Evolutionary conservation across 2,888 invertebrate genomes (phyloP).

Genomic region (Xylota sylvarum): DNA sequence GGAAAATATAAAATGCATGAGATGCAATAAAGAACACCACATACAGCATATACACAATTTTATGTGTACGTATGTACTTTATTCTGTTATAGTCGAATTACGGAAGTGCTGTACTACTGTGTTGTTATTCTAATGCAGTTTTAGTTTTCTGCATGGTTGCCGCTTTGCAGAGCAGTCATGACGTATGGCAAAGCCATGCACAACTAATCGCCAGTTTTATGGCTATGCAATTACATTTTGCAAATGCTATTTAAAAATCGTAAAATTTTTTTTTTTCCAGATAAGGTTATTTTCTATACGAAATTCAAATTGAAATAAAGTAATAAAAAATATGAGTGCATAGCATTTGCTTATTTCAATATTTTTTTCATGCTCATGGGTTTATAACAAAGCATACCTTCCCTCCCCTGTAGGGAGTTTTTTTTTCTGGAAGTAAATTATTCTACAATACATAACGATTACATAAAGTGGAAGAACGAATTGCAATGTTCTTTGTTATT

Average conservation of each 20-base stretch:
- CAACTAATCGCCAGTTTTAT: constrained; percentile 7
- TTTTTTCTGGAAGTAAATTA: too few species aligned
- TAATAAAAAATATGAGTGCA: too few species aligned
- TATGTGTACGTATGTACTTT: neutral
- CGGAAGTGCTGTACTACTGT: neutral
- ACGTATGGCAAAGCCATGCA: neutral
- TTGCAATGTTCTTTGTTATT: too few species aligned
- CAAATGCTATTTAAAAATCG: neutral
- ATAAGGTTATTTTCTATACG: neutral
- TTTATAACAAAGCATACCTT: too few species aligned
- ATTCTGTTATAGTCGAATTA: constrained; percentile 10
- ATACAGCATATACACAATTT: neutral
- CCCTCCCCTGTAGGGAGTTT: too few species aligned
- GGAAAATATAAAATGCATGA: constrained; percentile 34
- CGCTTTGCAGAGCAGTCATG: neutral
- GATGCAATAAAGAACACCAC: constrained; percentile 24
- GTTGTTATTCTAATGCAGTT: neutral
- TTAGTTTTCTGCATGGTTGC: constrained; percentile 7
- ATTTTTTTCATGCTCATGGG: too few species aligned
- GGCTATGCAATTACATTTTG: neutral
- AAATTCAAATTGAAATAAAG: too few species aligned
- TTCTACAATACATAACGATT: too few species aligned
- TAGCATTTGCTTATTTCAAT: too few species aligned
- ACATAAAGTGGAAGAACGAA: too few species aligned
- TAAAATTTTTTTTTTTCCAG: neutral